phyloP scores from a whole-genome alignment of 2,888 invertebrate genomes.

The Glaucopsyche alexis region DNA sequence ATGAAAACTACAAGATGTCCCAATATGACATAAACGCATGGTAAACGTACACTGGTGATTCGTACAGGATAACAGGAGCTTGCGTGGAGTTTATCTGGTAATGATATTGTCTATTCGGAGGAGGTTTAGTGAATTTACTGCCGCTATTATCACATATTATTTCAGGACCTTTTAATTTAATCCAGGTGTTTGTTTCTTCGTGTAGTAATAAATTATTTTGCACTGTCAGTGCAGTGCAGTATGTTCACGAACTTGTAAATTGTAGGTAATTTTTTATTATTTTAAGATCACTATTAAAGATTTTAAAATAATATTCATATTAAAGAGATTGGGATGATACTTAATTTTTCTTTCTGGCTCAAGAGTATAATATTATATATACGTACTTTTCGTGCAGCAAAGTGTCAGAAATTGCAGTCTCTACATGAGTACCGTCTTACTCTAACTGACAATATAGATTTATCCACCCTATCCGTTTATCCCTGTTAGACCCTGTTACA shows the following conservation, averaged over 20 bases:
- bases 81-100: constrained; percentile 27
- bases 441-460: not conserved
- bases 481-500: not conserved
- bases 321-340: no score
- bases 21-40: not conserved
- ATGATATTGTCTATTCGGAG: constrained; percentile 27
- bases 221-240: not conserved
- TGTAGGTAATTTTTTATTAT: not conserved
- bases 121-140: constrained; percentile 24
- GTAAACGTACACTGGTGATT: not conserved
- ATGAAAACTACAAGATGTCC: not conserved
- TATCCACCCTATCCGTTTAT: not conserved
- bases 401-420: no score
- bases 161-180: constrained; percentile 16
- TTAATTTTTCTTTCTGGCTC: no score
- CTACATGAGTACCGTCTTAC: no score
- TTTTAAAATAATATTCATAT: no score
- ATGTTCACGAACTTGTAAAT: not conserved
- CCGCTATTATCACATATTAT: not conserved
- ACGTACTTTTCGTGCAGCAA: no score
- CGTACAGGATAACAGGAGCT: constrained; percentile 27
- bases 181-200: constrained; percentile 12
- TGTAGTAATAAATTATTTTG: not conserved
- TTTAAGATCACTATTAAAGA: not conserved
- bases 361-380: no score